Evolutionary conservation across 2,113 vertebrate genomes (phyloP), one percentile per base, ranked within the genome.

Genomic region (Cryptomyrus ogoouensis): DNA sequence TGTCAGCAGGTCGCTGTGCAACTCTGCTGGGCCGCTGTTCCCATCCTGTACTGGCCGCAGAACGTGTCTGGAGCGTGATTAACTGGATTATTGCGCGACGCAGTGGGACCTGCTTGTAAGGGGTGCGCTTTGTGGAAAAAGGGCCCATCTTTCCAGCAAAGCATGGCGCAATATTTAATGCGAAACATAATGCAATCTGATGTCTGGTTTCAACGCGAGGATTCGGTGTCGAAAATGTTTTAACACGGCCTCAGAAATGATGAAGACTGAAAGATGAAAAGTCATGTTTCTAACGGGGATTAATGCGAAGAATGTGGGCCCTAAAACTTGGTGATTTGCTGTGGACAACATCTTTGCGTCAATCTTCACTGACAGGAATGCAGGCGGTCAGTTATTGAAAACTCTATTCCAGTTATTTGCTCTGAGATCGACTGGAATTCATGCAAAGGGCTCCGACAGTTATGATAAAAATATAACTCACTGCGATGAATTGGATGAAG

Each of bases 401-500:
- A 80, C 74, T 86, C 35, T 19, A 17, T 80, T 42, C 5, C 35
- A 80, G n/a, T 80, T 80, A 19, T 42, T 42, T 80, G 31, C 74
- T 47, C 83, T 31, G 83, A 49, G 12, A 2, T n/a, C 4, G 21
- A 46, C 21, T 86, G 7, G 44, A 50, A 46, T 47, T 21, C 47
- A 39, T 50, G 35, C 47, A 47, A 47, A 47, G 83, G 47, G 46
- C 83, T 31, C 8, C 2, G n/a, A 86, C 83, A 50, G 47, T 86
- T n/a, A 49, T 47, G 83, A 50, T 24, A 21, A 86, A 47, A 49
- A 50, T 86, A 47, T 46, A 86, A 86, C 27, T 50, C 21, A 85
- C 83, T 86, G 47, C 12, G 46, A 86, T 50, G n/a, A 86, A 86
- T 86, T 27, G 12, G 83, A 86, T 86, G 83, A 86, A 85, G 5